Evolutionary conservation across 1,140 invertebrate genomes (phyloP).

Genomic region (Drosophila parabipectinata): DNA sequence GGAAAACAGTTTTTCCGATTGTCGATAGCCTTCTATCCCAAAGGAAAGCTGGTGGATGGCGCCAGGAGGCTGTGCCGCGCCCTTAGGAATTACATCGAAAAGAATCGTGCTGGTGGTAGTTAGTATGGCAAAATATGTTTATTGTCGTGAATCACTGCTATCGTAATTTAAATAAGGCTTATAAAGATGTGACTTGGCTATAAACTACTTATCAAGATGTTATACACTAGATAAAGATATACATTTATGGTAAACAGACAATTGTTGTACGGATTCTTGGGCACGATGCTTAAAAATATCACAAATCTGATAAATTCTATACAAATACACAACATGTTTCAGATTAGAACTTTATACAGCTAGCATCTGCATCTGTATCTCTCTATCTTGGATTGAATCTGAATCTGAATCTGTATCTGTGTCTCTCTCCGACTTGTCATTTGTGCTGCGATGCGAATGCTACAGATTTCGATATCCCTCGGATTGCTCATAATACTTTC

Average conservation of each 20-base stretch:
- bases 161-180: constrained; percentile 58
- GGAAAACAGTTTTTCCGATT: constrained; percentile 84
- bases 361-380: constrained; percentile 14
- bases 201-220: constrained; percentile 58
- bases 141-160: constrained; percentile 39
- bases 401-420: constrained; percentile 35
- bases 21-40: constrained; percentile 84
- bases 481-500: constrained; percentile 73
- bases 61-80: constrained; percentile 52
- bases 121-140: constrained; percentile 62
- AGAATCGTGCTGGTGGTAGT: not conserved
- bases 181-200: constrained; percentile 65
- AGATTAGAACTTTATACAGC: constrained; percentile 46
- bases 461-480: constrained; percentile 45
- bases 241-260: constrained; percentile 41
- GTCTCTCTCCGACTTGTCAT: constrained; percentile 40
- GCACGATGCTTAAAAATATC: constrained; percentile 79
- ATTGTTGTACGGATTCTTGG: constrained; percentile 62
- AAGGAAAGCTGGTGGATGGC: constrained; percentile 63
- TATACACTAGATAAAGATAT: constrained; percentile 61
- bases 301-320: constrained; percentile 71
- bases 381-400: constrained; percentile 3
- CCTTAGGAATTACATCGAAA: constrained; percentile 39
- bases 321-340: constrained; percentile 61
- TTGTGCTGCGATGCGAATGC: constrained; percentile 41